Evolutionary conservation across 1,140 invertebrate species (phyloP).

Genomic region (Sarcophaga bullata): DNA sequence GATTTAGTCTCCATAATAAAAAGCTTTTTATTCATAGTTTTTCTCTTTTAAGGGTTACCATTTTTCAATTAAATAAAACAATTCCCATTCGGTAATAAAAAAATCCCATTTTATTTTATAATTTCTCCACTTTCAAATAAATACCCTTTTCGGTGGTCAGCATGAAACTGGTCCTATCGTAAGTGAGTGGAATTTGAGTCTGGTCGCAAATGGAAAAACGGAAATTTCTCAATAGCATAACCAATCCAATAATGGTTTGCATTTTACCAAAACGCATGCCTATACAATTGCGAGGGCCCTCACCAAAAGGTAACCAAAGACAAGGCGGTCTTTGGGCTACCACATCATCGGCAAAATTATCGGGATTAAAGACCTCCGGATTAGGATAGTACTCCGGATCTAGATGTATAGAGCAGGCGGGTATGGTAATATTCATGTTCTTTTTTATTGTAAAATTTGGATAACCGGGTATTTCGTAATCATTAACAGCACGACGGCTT

Average conservation of each 20-base stretch:
- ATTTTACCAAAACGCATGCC: conserved; percentile 64
- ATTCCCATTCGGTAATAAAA: too few relatives aligned
- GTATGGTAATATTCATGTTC: conserved; percentile 66
- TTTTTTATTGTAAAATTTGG: conserved; percentile 59
- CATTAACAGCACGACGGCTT: conserved; percentile 59
- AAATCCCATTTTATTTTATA: not conserved
- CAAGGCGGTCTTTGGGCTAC: conserved; percentile 61
- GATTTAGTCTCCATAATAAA: too few relatives aligned
- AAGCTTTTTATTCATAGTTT: too few relatives aligned
- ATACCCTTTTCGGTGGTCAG: not conserved
- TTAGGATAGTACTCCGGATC: conserved; percentile 69
- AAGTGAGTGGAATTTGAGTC: conserved; percentile 44
- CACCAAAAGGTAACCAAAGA: conserved; percentile 69
- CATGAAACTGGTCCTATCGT: not conserved
- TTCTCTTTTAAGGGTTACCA: too few relatives aligned
- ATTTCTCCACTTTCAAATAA: conserved; percentile 3
- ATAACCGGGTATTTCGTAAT: conserved; percentile 64
- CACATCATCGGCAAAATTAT: conserved; percentile 66
- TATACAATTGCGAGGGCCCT: conserved; percentile 68
- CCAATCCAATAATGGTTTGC: conserved; percentile 61
- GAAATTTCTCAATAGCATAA: conserved; percentile 59
- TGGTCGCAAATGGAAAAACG: conserved; percentile 46
- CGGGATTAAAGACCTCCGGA: conserved; percentile 70
- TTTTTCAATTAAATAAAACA: too few relatives aligned
- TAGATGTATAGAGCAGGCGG: conserved; percentile 69